Base-by-base conservation (phyloP, 2,113 vertebrate genomes). In the Nematolebias whitei region DNA sequence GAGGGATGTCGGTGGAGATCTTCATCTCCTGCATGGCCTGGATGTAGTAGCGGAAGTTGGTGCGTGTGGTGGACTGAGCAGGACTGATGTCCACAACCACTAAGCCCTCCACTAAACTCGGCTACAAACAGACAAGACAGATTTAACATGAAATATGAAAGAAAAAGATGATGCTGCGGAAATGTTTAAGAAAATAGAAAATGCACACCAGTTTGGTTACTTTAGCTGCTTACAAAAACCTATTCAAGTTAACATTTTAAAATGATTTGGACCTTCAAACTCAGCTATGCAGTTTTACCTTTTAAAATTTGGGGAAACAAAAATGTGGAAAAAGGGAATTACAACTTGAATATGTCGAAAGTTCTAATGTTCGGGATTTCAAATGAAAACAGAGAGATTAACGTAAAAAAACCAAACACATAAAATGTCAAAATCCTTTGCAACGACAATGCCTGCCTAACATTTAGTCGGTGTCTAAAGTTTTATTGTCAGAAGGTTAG, bases 61-160 rank as follows among this genome's bases (percentile, higher is more conserved):
- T 94, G 44, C 88, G 58, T 0, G 75, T 65, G 0, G 83, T 16
- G 0, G 90, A 92, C 18, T 80, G 76, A 6, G 79, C 55, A 0
- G 97, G 98, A 75, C 93, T 94, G 41, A 98, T 95, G 84, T 99
- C 98, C 23, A 99, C 94, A 0, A 92, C 93, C 58, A 99, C 91
- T 68, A 99, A 85, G 41, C 94, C 88, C 59, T 98, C 96, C 76
- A 99, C 96, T 71, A 98, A 60, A 53, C 92, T 84, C 7, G 97
- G 94, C 98, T 99, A 61, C 19, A 73, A 74, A 57, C 16, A 56
- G 19, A 63, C 26, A 29, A 12, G 15, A 63, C 11, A 67, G 16
- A 18, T 5, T 40, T 38, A 35, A n/a, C 44, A 47, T n/a, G 44
- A 19, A 60, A 57, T 10, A n/a, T 35, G 2, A 35, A 35, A 5